A percentile compares a stretch with the other conserved stretches of the same genome.
These are phyloP conservation scores for Drosophila austrosaltans DNA, from an alignment of 2,888 invertebrate genomes.

Conservation along the genomic window DNA sequence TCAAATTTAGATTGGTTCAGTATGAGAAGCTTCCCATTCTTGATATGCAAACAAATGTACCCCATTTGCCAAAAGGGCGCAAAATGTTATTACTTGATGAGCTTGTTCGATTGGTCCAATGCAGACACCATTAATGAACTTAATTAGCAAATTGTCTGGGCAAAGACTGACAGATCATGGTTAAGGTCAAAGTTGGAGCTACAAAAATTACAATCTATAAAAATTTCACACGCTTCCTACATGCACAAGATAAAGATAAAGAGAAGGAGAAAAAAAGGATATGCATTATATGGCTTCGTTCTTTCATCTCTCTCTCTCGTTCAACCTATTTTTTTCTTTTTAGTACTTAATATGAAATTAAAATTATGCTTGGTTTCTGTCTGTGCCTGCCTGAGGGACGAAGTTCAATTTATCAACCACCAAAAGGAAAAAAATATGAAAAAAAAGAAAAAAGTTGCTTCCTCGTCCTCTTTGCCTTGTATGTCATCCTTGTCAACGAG, in stretches of 20 bases:
- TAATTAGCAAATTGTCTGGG: constrained; percentile 12
- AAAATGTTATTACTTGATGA: neutral
- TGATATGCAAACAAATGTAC: neutral
- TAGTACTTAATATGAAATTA: constrained; percentile 75
- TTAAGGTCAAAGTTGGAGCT: constrained; percentile 29
- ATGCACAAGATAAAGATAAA: constrained; percentile 21
- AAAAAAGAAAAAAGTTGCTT: constrained; percentile 10
- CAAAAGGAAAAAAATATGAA: constrained; percentile 16
- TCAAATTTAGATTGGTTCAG: too few species aligned
- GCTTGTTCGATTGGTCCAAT: neutral
- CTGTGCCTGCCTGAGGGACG: constrained; percentile 54
- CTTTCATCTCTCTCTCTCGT: neutral
- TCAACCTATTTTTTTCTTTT: constrained; percentile 20
- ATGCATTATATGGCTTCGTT: constrained; percentile 69
- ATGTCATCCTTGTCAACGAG: constrained; percentile 34
- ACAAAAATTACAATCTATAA: constrained; percentile 53
- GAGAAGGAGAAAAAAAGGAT: constrained; percentile 54
- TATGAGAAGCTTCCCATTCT: too few species aligned
- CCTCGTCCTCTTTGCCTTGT: constrained; percentile 32
- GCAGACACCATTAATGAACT: constrained; percentile 11
- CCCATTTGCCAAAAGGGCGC: neutral
- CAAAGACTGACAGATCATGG: constrained; percentile 5
- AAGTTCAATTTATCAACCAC: constrained; percentile 61
- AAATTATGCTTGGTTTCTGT: constrained; percentile 65
- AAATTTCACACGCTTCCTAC: constrained; percentile 62